These are phyloP conservation scores for Habropoda laboriosa DNA, from an alignment of 1,140 invertebrate genomes.

Conservation along the genomic window DNA sequence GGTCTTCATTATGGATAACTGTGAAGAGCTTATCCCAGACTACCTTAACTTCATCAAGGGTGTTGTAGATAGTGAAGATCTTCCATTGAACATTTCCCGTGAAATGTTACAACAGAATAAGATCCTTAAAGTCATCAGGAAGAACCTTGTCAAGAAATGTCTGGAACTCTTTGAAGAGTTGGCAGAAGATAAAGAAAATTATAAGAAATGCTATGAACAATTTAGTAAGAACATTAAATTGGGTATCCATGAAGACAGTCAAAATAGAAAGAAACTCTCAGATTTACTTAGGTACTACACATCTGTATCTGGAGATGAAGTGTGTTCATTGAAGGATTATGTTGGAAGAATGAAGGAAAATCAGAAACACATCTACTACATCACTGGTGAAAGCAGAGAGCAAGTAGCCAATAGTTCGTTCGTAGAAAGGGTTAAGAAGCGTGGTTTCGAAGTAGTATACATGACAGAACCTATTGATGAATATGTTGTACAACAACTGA, in stretches of 20 bases:
- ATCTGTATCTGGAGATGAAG: slow-evolving; percentile 96
- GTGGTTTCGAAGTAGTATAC: slow-evolving; percentile 98
- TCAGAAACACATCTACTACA: slow-evolving; percentile 99
- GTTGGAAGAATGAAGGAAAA: slow-evolving; percentile 98
- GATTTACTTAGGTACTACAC: slow-evolving; percentile 96
- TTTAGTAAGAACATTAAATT: slow-evolving; percentile 99
- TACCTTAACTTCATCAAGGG: slow-evolving; percentile 98
- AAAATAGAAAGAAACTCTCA: slow-evolving; percentile 96
- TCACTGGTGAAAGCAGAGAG: slow-evolving; percentile 97
- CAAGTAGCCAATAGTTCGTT: slow-evolving; percentile 98
- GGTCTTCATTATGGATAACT: slow-evolving; percentile 99
- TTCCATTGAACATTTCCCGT: slow-evolving; percentile 98
- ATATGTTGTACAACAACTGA: slow-evolving; percentile 98
- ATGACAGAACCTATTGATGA: slow-evolving; percentile 99
- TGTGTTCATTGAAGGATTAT: slow-evolving; percentile 96
- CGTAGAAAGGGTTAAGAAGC: slow-evolving; percentile 98
- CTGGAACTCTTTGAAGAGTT: slow-evolving; percentile 98
- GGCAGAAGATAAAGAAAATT: slow-evolving; percentile 98
- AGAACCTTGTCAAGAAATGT: slow-evolving; percentile 99
- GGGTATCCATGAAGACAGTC: slow-evolving; percentile 98
- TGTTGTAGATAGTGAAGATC: slow-evolving; percentile 99
- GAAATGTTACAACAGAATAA: slow-evolving; percentile 99
- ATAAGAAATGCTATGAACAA: slow-evolving; percentile 99
- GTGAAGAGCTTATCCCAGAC: slow-evolving; percentile 98
- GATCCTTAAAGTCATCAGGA: slow-evolving; percentile 98